Evolutionary conservation across 2,113 vertebrate species (phyloP), one percentile per base, ranked within the genome.

Genomic region (Sarotherodon lohbergeri): DNA sequence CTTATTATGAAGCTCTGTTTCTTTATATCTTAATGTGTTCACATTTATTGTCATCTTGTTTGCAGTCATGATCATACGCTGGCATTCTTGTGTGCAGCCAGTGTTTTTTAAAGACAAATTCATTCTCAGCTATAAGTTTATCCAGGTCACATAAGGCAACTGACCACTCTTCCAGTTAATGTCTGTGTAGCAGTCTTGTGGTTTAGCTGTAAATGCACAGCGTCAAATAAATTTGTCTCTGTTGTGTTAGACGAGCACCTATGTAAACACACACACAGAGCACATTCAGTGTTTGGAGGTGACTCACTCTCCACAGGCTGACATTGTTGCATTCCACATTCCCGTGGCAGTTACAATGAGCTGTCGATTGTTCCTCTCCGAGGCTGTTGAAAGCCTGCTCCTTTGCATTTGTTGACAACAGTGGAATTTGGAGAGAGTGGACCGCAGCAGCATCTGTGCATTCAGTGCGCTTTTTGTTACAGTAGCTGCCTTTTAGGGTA

Each of bases 281-380:
- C 86, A 43, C 76, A 55, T 12, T 87, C 85, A 84, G 85, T 92
- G 88, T 93, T 91, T 80, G 81, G 91, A 93, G 92, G 94, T 96
- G 95, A 94, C 91, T 95, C 95, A 94, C 66, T 87, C 88, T 93
- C 93, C 88, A 94, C 91, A 91, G 92, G 91, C 92, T 85, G 90
- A 95, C 92, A 94, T 93, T 95, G 94, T 94, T 93, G 90, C 95
- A 89, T 92, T 94, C 92, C 93, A 93, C 95, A 95, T 95, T 95
- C 95, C 93, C 83, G 61, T 84, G 27, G 89, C 84, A 19, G 91
- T 80, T 94, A 92, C 94, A 95, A 88, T 86, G 89, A 89, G 88
- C 91, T 22, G 89, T n/a, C 80, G 85, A 94, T 95, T 94, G 93
- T 95, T 94, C 34, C 90, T 43, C 81, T 90, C 83, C 4, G 80